Evolutionary conservation across 2,888 invertebrate species (phyloP).

Genomic region (Drosophila nigricruria): DNA sequence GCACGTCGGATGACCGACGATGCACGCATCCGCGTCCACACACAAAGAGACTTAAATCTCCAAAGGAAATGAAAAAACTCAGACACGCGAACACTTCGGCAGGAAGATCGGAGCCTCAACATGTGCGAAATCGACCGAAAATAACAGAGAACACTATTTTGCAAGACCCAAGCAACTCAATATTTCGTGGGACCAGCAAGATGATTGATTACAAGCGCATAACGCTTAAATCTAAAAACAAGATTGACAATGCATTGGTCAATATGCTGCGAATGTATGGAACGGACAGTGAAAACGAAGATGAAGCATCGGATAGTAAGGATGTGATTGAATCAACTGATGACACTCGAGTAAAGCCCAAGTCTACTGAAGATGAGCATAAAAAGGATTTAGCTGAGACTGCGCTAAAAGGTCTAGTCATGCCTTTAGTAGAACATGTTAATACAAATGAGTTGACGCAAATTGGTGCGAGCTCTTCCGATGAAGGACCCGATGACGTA

Average conservation of each 20-base stretch:
- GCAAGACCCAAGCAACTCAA: not conserved
- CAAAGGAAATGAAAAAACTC: slow-evolving; percentile 14
- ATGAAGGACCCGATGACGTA: slow-evolving; percentile 73
- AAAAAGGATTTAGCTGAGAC: not conserved
- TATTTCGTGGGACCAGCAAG: slow-evolving; percentile 75
- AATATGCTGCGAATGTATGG: slow-evolving; percentile 83
- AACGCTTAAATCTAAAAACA: slow-evolving; percentile 30
- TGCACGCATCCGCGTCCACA: slow-evolving; percentile 43
- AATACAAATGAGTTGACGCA: not conserved
- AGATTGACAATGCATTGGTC: slow-evolving; percentile 66
- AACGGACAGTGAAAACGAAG: slow-evolving; percentile 73
- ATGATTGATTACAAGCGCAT: slow-evolving; percentile 71
- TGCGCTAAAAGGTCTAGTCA: accelerated
- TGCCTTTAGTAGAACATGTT: not conserved
- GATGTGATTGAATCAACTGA: not conserved
- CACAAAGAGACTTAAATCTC: slow-evolving; percentile 15
- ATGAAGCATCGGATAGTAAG: slow-evolving; percentile 6
- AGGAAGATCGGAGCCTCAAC: not conserved
- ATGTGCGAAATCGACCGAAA: not conserved
- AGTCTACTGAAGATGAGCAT: not conserved
- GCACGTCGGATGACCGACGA: slow-evolving; percentile 84
- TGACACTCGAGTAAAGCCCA: not conserved
- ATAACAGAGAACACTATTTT: not conserved
- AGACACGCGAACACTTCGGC: not conserved
- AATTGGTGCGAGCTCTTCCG: slow-evolving; percentile 41